These are phyloP conservation scores for Magallana nippona DNA, from an alignment of 2,888 invertebrate species.

Conservation along the genomic window DNA sequence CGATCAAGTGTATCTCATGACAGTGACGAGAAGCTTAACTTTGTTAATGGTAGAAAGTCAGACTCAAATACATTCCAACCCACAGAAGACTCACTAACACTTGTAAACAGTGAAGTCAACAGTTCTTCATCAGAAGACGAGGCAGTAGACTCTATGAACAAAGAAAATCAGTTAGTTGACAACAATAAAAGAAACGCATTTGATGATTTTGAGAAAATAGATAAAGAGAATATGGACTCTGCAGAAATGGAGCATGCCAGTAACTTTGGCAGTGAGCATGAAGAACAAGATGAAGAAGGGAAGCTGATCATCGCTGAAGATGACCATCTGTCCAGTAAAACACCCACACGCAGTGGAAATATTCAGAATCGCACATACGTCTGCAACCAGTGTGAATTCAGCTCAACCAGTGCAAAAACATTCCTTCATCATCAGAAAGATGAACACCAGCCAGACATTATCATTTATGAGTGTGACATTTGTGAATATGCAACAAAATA, in stretches of 20 bases:
- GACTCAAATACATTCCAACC: constrained; percentile 2
- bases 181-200: neutral
- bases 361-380: constrained; percentile 72
- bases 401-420: constrained; percentile 67
- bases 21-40: neutral
- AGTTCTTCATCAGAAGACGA: constrained; percentile 15
- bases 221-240: constrained; percentile 32
- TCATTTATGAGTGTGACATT: constrained; percentile 73
- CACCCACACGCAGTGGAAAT: constrained; percentile 66
- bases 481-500: constrained; percentile 77
- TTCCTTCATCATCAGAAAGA: constrained; percentile 72
- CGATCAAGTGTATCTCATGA: constrained; percentile 36
- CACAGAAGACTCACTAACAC: neutral
- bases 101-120: neutral
- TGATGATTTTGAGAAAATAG: constrained; percentile 41
- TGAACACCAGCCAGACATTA: constrained; percentile 68
- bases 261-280: constrained; percentile 48
- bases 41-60: neutral
- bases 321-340: constrained; percentile 39
- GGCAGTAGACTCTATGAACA: constrained; percentile 31
- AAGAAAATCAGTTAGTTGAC: constrained; percentile 16
- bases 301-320: constrained; percentile 65
- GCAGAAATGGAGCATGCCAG: constrained; percentile 34
- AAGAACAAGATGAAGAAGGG: constrained; percentile 67
- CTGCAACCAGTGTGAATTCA: constrained; percentile 67